Base-by-base conservation (phyloP, 2,888 invertebrate species). In the Gari tellinella region DNA sequence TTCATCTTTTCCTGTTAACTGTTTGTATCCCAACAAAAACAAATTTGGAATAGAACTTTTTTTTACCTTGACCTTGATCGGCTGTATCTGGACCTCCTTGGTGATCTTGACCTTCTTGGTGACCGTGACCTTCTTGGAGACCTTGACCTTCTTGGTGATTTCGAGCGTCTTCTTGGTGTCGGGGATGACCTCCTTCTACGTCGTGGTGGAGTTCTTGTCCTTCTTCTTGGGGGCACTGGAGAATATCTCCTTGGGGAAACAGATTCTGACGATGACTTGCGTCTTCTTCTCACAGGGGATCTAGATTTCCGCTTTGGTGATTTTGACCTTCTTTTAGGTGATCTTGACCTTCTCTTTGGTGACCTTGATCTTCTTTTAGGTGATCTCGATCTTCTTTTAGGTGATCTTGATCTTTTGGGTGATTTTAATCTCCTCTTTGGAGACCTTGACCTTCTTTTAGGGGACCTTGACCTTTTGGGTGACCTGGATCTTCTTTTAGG, bases 91-190 rank as follows among this genome's bases (percentile, higher is more conserved):
- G 63, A 64, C 40, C 55, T 64, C n/a, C 46, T 64, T 17, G 46
- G 45, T 26, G 56, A 21, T 31, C 52, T 40, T 17, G 48, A 37
- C 26, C n/a, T 61, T 69, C 43, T 40, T 14, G 26, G 40, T 55
- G 55, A 68, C 67, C 77, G 68, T 40, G 68, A 66, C 31, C 81
- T 67, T 48, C 74, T 76, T 40, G 80, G 72, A 14, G 43, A 60
- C 61, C 68, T 56, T 56, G 65, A 43, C 53, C 66, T 46, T 43
- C 74, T 65, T 23, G 63, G 67, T 53, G 75, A 68, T 57, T 66
- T 37, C 58, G 77, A 78, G 25, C 64, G 43, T 21, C 70, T 65
- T 46, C 75, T 65, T 58, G 76, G 80, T 46, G 82, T 79, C 46
- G 69, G 48, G 49, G 82, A 80, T 7, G 31, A 31, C 31, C 31